Conservation (phyloP, 2,113 vertebrate species). For the Leucopsar rothschildi region DNA sequence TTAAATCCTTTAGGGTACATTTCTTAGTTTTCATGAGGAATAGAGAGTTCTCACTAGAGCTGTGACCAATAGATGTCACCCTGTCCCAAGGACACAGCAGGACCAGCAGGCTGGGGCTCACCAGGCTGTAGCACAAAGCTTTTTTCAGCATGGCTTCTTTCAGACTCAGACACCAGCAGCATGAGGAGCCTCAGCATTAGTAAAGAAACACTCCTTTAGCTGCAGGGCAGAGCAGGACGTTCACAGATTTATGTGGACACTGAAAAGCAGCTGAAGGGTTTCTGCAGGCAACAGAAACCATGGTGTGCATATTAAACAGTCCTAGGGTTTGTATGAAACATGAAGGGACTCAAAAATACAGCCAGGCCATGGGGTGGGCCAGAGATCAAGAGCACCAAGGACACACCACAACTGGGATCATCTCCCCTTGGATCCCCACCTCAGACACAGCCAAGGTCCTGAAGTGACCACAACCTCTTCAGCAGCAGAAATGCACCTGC, state of each 20-base stretch:
- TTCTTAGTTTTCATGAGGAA: not conserved
- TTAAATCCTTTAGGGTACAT: not conserved
- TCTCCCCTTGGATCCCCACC: not conserved
- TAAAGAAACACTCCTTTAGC: not conserved
- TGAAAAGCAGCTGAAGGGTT: not conserved
- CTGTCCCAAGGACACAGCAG: not conserved
- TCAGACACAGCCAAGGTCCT: not conserved
- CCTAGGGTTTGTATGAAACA: not conserved
- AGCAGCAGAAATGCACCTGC: not conserved
- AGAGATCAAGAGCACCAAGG: not conserved
- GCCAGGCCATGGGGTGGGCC: not conserved
- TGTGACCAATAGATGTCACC: conserved; percentile 46
- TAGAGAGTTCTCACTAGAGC: not conserved
- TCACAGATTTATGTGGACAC: not conserved
- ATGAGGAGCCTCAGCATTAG: not conserved
- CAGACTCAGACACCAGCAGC: not conserved
- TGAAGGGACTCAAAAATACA: not conserved
- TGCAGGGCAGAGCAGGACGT: not conserved
- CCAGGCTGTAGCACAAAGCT: not conserved
- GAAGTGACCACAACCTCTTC: not conserved
- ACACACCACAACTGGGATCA: not conserved
- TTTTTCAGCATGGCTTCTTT: not conserved
- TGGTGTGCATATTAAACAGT: not conserved
- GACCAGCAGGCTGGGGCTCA: not conserved
- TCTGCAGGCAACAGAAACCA: not conserved